Conservation (phyloP, 2,888 invertebrate species). For the Cyrtodaria siliqua region DNA sequence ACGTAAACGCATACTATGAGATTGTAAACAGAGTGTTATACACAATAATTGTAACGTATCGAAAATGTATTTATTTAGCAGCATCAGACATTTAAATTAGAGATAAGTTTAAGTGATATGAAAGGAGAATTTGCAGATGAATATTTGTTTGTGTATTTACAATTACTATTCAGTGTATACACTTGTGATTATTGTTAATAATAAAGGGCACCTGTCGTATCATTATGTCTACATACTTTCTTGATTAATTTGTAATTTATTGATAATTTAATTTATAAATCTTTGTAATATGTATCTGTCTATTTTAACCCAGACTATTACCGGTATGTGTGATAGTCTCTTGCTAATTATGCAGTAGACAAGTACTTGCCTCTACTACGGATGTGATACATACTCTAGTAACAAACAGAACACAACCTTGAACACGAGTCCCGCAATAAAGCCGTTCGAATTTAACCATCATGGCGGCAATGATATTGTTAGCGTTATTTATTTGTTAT, state of each 20-base stretch:
- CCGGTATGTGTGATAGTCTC: conserved; percentile 55
- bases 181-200: too few species aligned
- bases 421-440: conserved; percentile 58
- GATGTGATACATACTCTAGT: conserved; percentile 60
- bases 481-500: conserved; percentile 32
- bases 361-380: conserved; percentile 76
- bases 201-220: conserved; percentile 49
- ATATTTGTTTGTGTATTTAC: too few species aligned
- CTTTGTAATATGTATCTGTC: conserved; percentile 63
- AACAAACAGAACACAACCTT: conserved; percentile 42
- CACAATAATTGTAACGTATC: too few species aligned
- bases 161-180: too few species aligned
- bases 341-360: conserved; percentile 66
- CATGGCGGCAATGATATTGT: conserved; percentile 2
- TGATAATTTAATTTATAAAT: conserved; percentile 65
- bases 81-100: too few species aligned
- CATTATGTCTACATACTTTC: conserved; percentile 45
- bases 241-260: conserved; percentile 61
- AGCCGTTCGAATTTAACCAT: conserved; percentile 17
- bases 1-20: too few species aligned
- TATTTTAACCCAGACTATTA: conserved; percentile 56
- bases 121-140: too few species aligned
- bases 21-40: too few species aligned
- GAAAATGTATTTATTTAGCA: too few species aligned
- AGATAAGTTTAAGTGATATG: too few species aligned